phyloP scores from a whole-genome alignment of 2,113 vertebrate genomes.

The Mirza zaza region DNA sequence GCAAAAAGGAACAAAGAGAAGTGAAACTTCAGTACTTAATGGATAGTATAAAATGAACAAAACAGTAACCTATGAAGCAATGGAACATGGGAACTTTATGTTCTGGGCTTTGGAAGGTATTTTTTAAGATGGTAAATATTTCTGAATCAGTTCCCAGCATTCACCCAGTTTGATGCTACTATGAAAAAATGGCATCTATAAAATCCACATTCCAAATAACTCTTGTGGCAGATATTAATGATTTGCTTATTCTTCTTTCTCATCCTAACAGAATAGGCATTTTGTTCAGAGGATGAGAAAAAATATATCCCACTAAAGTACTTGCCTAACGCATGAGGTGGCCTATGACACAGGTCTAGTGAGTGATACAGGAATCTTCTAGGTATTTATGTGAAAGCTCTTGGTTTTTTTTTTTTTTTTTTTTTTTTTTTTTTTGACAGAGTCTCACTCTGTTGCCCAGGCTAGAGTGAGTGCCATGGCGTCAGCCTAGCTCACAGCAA shows the following conservation, averaged over 20 bases:
- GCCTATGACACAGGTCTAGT: background rate
- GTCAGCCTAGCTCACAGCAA: too few relatives aligned
- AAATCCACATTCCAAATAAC: background rate
- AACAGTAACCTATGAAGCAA: background rate
- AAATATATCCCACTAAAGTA: background rate
- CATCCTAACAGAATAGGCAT: background rate
- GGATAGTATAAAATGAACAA: background rate
- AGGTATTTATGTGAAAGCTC: background rate
- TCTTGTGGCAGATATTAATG: background rate
- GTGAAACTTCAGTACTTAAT: background rate
- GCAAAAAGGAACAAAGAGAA: slow-evolving; percentile 20
- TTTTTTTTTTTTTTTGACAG: too few relatives aligned
- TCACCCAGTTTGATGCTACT: background rate
- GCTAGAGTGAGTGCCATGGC: too few relatives aligned
- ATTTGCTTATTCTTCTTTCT: background rate
- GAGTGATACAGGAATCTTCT: background rate
- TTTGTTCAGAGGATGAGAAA: background rate
- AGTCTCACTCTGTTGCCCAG: too few relatives aligned
- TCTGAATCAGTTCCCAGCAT: background rate
- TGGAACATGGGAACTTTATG: background rate
- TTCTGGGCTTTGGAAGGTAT: background rate
- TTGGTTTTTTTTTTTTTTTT: too few relatives aligned
- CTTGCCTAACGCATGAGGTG: background rate
- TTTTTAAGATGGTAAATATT: background rate
- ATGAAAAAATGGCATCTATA: background rate